Conservation (phyloP, 2,888 invertebrate species). For the Hydraecia micacea region DNA sequence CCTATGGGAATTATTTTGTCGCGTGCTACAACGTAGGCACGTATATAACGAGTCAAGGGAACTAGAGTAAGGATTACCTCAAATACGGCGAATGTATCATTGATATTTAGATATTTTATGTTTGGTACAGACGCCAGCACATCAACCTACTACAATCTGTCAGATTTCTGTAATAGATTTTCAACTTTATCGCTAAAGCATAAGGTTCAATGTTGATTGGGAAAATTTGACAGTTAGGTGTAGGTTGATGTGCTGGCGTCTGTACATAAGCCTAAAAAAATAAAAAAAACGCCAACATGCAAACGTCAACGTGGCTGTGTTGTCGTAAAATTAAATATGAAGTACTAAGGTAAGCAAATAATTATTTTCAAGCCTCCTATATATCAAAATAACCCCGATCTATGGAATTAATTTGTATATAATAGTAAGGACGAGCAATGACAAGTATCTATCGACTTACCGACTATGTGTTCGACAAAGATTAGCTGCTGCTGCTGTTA, state of each 20-base stretch:
- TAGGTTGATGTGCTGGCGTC: too few species aligned
- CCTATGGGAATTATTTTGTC: background rate
- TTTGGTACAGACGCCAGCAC: background rate
- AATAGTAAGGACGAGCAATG: constrained; percentile 1
- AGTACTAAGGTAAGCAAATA: background rate
- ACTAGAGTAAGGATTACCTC: background rate
- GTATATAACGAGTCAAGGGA: background rate
- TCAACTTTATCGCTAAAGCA: too few species aligned
- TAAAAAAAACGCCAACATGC: constrained; percentile 43
- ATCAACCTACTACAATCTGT: too few species aligned
- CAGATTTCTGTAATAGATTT: too few species aligned
- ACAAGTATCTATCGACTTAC: constrained; percentile 7
- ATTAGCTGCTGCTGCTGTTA: background rate
- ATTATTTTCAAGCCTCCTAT: background rate
- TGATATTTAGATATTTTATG: background rate
- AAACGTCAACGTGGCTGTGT: constrained; percentile 58
- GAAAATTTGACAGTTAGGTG: too few species aligned
- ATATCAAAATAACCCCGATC: background rate
- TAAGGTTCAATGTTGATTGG: too few species aligned
- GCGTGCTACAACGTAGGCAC: background rate
- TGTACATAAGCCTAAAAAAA: too few species aligned
- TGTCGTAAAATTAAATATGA: background rate
- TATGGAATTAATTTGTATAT: background rate
- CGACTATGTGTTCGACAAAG: background rate
- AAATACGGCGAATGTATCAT: background rate